Conservation (phyloP, 2,797 vertebrate genomes). For the Podargus strigoides region DNA sequence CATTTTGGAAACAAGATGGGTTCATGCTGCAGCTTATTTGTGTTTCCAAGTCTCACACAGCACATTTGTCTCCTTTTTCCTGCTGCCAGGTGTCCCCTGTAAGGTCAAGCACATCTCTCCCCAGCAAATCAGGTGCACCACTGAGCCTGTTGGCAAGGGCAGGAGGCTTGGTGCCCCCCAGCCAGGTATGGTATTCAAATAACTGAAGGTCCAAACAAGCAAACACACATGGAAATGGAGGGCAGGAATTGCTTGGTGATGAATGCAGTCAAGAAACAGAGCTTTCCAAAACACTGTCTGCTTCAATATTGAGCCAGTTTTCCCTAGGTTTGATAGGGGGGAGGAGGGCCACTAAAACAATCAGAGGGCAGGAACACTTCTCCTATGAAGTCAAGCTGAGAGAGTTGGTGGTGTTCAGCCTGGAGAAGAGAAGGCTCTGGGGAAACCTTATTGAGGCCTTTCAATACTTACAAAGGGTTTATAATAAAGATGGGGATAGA, state of each 20-base stretch:
- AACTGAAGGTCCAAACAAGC: neutral
- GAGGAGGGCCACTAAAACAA: neutral
- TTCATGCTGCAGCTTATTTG: neutral
- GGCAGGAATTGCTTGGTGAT: neutral
- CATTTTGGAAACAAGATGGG: neutral
- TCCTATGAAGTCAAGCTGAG: neutral
- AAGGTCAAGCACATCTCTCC: slow-evolving; percentile 55
- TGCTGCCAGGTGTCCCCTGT: slow-evolving; percentile 63
- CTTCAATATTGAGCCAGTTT: neutral
- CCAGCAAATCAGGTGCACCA: slow-evolving; percentile 65
- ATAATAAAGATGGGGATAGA: too few species aligned
- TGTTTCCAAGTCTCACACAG: neutral
- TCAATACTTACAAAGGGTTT: too few species aligned
- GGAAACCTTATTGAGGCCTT: accelerated
- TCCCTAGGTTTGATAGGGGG: neutral
- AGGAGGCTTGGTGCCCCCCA: slow-evolving; percentile 29
- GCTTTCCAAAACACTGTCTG: neutral
- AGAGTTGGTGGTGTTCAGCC: neutral
- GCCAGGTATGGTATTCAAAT: slow-evolving; percentile 51
- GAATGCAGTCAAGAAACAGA: accelerated
- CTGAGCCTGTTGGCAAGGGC: neutral
- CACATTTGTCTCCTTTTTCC: neutral
- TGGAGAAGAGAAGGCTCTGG: neutral
- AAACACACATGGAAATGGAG: neutral
- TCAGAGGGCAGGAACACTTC: accelerated